Conservation (phyloP, 2,113 vertebrate species). For the Hippocampus guttulatus region DNA sequence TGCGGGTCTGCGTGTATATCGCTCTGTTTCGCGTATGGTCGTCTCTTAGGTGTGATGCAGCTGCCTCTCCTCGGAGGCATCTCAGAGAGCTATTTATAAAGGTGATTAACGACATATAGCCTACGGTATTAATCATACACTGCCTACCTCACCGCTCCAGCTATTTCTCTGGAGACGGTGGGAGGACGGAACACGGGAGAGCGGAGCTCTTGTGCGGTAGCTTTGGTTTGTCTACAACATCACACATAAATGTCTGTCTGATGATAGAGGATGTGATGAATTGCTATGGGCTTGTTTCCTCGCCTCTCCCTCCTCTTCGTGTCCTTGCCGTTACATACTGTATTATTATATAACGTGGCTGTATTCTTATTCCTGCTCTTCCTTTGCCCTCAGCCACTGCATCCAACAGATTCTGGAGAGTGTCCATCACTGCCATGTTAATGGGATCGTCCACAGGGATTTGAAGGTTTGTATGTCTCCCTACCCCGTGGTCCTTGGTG, state of each 20-base stretch:
- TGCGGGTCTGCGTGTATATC: constrained; percentile 22
- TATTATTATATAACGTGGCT: neutral
- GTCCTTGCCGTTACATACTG: neutral
- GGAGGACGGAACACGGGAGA: neutral
- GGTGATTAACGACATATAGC: constrained; percentile 62
- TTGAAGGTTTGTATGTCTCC: constrained; percentile 72
- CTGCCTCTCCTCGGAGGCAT: constrained; percentile 44
- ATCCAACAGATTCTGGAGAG: constrained; percentile 82
- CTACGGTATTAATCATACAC: constrained; percentile 57
- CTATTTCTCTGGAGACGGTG: constrained; percentile 23
- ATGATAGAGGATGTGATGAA: constrained; percentile 3
- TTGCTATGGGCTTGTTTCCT: constrained; percentile 16
- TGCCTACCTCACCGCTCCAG: constrained; percentile 31
- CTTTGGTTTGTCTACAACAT: constrained; percentile 5
- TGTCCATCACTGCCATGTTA: constrained; percentile 78
- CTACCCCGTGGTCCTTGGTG: neutral
- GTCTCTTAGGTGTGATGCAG: constrained; percentile 52
- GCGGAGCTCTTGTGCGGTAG: constrained; percentile 9
- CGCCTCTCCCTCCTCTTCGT: neutral
- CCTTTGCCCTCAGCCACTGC: constrained; percentile 68
- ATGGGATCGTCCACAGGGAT: constrained; percentile 78
- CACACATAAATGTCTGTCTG: neutral
- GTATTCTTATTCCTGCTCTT: neutral
- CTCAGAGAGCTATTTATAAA: constrained; percentile 66
- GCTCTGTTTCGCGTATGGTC: constrained; percentile 43